A percentile compares a stretch with the other conserved stretches of the same genome.
phyloP scores from a whole-genome alignment of 2,113 vertebrate genomes.

The Macroglossus sobrinus region DNA sequence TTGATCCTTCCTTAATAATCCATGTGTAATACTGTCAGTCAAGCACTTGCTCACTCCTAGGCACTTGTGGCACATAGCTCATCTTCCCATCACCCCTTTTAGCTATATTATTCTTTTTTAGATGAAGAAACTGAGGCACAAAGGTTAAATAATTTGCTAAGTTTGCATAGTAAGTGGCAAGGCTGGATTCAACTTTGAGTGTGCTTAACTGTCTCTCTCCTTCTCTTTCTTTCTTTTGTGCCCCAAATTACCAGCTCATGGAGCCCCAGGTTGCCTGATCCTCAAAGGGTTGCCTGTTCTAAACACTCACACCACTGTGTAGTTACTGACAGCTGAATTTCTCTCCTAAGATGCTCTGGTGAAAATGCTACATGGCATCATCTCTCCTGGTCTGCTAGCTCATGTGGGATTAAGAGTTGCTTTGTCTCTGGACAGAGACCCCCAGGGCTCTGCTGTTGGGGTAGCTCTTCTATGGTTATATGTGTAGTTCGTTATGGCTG shows the following conservation, averaged over 20 bases:
- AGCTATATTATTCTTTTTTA: background rate
- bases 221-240: background rate
- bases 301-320: background rate
- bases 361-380: accelerated
- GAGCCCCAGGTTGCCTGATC: background rate
- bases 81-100: background rate
- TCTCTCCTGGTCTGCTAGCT: background rate
- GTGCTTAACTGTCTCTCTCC: background rate
- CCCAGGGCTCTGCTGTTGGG: background rate
- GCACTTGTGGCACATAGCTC: background rate
- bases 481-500: background rate
- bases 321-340: background rate
- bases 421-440: background rate
- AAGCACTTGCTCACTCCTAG: background rate
- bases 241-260: background rate
- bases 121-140: background rate
- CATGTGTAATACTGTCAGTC: background rate
- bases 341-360: background rate
- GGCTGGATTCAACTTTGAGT: background rate
- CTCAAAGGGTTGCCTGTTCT: background rate
- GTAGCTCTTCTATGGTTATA: background rate
- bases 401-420: background rate
- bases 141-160: background rate
- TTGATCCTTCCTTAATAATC: background rate
- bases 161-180: background rate